Conservation (phyloP, 2,888 invertebrate species). For the Chrysomela aeneicollis region DNA sequence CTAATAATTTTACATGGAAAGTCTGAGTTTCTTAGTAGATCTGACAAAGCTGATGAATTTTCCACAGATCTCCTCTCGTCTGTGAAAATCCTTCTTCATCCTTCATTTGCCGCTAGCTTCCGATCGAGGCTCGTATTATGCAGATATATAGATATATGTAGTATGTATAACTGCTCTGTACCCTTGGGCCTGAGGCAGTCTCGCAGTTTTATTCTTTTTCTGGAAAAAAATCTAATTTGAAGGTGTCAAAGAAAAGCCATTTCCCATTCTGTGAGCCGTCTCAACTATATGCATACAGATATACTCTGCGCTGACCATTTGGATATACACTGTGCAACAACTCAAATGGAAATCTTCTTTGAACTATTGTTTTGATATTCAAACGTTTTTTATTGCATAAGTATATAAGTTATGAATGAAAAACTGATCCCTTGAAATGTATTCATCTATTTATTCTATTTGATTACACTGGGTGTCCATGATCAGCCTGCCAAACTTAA, state of each 20-base stretch:
- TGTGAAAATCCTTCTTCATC: background rate
- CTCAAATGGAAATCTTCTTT: no score
- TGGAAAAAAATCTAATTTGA: slow-evolving; percentile 63
- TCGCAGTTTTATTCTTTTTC: slow-evolving; percentile 53
- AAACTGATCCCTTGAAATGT: no score
- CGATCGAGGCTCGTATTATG: slow-evolving; percentile 47
- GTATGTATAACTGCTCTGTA: slow-evolving; percentile 34
- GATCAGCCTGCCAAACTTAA: no score
- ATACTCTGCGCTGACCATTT: slow-evolving; percentile 56
- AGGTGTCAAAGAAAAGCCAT: slow-evolving; percentile 65
- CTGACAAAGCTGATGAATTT: background rate
- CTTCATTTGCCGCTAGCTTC: slow-evolving; percentile 46
- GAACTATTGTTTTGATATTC: no score
- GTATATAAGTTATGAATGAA: no score
- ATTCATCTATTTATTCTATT: no score
- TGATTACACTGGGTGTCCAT: no score
- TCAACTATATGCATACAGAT: slow-evolving; percentile 59
- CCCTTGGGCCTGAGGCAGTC: slow-evolving; percentile 39
- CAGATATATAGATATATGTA: slow-evolving; percentile 39
- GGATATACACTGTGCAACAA: slow-evolving; percentile 44
- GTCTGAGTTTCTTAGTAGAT: no score
- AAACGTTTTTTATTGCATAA: no score
- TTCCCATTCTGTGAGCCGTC: slow-evolving; percentile 61
- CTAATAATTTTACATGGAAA: no score
- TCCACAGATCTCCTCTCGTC: background rate